Evolutionary conservation across 2,113 vertebrate genomes (phyloP), one percentile per base, ranked within the genome.

Genomic region (Motacilla alba): DNA sequence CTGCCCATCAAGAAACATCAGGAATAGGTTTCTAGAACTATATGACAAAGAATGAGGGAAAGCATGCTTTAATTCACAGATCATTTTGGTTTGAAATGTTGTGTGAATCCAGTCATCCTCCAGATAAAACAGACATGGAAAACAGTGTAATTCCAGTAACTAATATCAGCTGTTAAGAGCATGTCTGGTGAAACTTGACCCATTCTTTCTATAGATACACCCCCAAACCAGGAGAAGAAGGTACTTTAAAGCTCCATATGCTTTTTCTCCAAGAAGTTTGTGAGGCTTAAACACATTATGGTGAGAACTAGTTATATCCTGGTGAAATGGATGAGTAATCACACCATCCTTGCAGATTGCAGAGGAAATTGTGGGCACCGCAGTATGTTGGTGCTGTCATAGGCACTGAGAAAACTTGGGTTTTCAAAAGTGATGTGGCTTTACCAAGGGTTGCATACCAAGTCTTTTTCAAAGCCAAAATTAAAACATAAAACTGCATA

Each of bases 311-410:
- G 83, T 70, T 90, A 60, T 37, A 92, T 92, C 75, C 75, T 86
- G 56, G 75, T 74, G 83, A 90, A 95, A 95, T 27, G 46, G 50
- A 83, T 90, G 92, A 93, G 90, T 94, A 95, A 85, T 94, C 63
- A 33, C 52, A 69, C 63, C 41, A 64, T 68, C 81, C 74, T 89
- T 84, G 62, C 6, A 7, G 87, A 83, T 49, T 76, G 83, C 79
- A 90, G 64, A 83, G 90, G 85, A 92, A 96, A 77, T 47, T 73
- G 82, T 70, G 76, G 90, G 88, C 72, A 86, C 72, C 0, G 11
- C 79, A 50, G 50, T 80, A 39, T 88, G 59, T 83, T 70, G 50
- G 56, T 72, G 90, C 84, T 94, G 37, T 92, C 30, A 63, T 7
- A 94, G 73, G 86, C 79, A 59, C 64, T 8, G 39, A 72, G 69